phyloP scores from a whole-genome alignment of 2,113 vertebrate genomes.

The Coreoperca whiteheadi region DNA sequence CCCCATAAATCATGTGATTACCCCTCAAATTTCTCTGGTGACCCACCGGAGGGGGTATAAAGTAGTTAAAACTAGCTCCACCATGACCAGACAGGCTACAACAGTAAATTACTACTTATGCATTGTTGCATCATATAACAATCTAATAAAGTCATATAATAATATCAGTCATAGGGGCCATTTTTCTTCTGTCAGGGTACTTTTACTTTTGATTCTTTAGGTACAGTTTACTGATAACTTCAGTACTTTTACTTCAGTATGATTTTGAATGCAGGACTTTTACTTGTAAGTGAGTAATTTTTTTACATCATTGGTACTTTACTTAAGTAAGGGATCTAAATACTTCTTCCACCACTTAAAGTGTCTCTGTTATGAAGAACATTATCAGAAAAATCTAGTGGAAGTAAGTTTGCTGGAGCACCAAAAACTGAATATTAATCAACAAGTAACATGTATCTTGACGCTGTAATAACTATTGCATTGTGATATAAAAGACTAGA shows the following conservation, averaged over 20 bases:
- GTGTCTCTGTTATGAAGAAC: neutral
- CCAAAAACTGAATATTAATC: neutral
- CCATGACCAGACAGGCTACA: neutral
- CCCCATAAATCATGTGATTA: slow-evolving; percentile 17
- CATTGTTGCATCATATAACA: neutral
- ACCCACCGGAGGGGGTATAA: neutral
- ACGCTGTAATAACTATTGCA: neutral
- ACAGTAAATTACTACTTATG: neutral
- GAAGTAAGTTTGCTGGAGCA: neutral
- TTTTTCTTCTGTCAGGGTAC: neutral
- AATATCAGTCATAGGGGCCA: neutral
- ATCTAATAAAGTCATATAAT: neutral
- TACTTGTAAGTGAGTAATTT: neutral
- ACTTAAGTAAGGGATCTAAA: neutral
- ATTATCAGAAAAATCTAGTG: neutral
- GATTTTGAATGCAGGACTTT: neutral
- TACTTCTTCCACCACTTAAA: neutral
- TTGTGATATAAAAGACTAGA: neutral
- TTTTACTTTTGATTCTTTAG: neutral
- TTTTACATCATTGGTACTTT: neutral
- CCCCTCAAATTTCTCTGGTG: slow-evolving; percentile 1
- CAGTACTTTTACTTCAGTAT: neutral
- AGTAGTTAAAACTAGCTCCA: neutral
- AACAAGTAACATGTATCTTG: neutral
- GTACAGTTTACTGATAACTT: neutral